Base-by-base conservation (phyloP, 2,888 invertebrate species). In the Temnothorax ravouxi region DNA sequence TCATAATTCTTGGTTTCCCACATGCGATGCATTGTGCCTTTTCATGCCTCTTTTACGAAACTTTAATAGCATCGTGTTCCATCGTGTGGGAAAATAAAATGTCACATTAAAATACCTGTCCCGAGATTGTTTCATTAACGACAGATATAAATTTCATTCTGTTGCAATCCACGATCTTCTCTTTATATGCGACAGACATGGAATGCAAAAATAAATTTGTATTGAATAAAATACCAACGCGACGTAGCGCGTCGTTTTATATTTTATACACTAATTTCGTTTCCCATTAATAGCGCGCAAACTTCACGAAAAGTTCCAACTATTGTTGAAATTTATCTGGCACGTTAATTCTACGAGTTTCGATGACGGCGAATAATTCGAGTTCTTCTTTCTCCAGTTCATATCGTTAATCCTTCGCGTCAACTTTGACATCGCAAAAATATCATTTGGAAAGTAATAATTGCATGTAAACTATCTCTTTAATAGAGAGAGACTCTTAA, bases 191-290 rank as follows among this genome's bases (percentile, higher is more conserved):
- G n/a, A 38, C 41, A 21, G 47, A 50, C 13, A 4, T 25, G 5
- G 25, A 54, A 5, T 6, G 59, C 71, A 8, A 47, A 79, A 50
- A 50, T 59, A 50, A 59, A 13, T 71, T 71, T 59, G 25, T 18
- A 21, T 59, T 59, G 18, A 79, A 79, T 79, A 47, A 71, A 79
- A 38, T 18, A 2, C 71, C 34, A 13, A 25, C 79, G 59, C 29
- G 13, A 25, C 79, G 59, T n/a, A 9, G 13, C 13, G n/a, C 41
- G 44, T 15, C 21, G 15, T 56, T 56, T 18, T n/a, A n/a, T 2
- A 6, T 34, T n/a, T 67, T 77, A 69, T 59, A 47, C 47, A 21
- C 47, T 69, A 71, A 79, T 71, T 79, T 59, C 71, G 38, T 38
- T 71, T 38, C 21, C 34, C 29, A 21, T 79, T 71, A 79, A 34